Evolutionary conservation across 1,140 invertebrate species (phyloP).

Genomic region (Microplitis mediator): DNA sequence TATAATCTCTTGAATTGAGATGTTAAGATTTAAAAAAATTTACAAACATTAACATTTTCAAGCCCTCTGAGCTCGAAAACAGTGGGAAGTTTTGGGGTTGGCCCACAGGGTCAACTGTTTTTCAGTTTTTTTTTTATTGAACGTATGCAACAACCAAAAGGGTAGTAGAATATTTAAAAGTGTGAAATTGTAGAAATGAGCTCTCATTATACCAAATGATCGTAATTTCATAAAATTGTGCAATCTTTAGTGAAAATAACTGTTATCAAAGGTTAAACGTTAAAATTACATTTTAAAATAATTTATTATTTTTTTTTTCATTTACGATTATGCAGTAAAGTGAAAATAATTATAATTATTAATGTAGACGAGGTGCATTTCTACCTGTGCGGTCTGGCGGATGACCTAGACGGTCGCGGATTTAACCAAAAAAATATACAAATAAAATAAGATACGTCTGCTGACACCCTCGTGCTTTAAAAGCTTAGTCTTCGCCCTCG

Average conservation of each 20-base stretch:
- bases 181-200: constrained; percentile 8
- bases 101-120: no score
- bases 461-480: constrained; percentile 1
- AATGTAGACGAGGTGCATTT: not conserved
- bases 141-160: not conserved
- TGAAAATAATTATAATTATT: not conserved
- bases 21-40: no score
- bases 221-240: constrained; percentile 10
- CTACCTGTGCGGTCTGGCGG: not conserved
- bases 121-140: no score
- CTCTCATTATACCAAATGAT: not conserved
- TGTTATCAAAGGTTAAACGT: not conserved
- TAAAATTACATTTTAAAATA: constrained; percentile 8
- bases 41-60: no score
- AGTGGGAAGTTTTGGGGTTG: no score
- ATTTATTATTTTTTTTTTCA: not conserved
- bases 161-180: not conserved
- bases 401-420: constrained; percentile 5
- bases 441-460: not conserved
- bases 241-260: not conserved
- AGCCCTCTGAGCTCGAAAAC: no score
- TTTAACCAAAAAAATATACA: not conserved
- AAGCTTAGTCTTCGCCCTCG: constrained; percentile 10
- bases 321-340: not conserved
- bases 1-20: no score